Evolutionary conservation across 2,888 invertebrate species (phyloP), one percentile per base, ranked within the genome.

Genomic region (Phortica okadai): DNA sequence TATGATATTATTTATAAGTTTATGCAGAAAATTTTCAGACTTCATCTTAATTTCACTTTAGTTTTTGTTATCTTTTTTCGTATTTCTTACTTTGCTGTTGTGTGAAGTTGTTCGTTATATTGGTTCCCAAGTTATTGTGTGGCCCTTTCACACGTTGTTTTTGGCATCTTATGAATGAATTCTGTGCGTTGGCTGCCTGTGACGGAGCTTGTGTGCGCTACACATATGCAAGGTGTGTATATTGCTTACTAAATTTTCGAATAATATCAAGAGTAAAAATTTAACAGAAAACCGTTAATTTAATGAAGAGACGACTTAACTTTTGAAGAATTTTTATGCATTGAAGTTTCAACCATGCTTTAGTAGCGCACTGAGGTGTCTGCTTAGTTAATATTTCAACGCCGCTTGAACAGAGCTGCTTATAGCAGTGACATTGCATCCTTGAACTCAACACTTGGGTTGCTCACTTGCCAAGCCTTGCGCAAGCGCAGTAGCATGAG

Each of bases 1-100:
- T 72, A 6, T 81, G 78, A 82, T 89, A 50, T 11, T 50, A 89
- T 90, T 90, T 90, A 90, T 87, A 86, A 87, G 88, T 89, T 90
- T 89, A 88, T 87, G 87, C 86, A 84, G 90, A 90, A 89, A 33
- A 88, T 80, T 77, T 82, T 83, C 84, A 84, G 86, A n/a, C 21
- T 33, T n/a, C 33, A 67, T 8, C 42, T 64, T 41, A 14, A 8
- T 50, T 50, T 8, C 50, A 50, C 50, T 11, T 50, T 11, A 72
- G 16, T 54, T 72, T 14, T 6, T 25, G 42, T 33, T 73, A 25
- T 25, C 5, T 50, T 25, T 21, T 10, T 14, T 11, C 14, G 14
- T 2, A 25, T 25, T 67, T 54, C 16, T 67, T 16, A 33, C 14
- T 54, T 70, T 62, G 8, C 50, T 50, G 50, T 11, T 50, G 10